phyloP scores from a whole-genome alignment of 1,140 invertebrate genomes.

The Ceratina japonica region DNA sequence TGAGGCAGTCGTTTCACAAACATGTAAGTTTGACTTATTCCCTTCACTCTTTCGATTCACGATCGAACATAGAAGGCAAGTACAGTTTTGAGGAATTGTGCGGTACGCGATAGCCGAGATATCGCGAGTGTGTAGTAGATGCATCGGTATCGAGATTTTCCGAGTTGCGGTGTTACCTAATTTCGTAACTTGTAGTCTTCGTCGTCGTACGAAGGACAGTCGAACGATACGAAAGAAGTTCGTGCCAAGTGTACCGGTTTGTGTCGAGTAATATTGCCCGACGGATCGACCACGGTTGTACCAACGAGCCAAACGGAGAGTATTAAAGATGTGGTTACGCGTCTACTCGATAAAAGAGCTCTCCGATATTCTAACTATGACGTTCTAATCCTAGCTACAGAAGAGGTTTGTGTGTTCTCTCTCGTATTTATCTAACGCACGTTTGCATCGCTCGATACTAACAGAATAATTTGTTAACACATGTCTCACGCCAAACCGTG shows the following conservation, averaged over 20 bases:
- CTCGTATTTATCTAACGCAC: conserved; percentile 51
- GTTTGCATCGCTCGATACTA: conserved; percentile 7
- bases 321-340: conserved; percentile 87
- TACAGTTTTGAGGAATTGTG: neutral
- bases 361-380: conserved; percentile 88
- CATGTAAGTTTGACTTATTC: conserved; percentile 70
- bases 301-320: conserved; percentile 86
- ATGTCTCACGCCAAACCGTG: neutral
- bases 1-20: conserved; percentile 78
- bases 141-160: neutral
- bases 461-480: conserved; percentile 21
- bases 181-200: conserved; percentile 76
- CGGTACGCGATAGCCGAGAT: neutral
- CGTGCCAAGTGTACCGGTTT: conserved; percentile 80
- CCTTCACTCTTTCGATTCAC: neutral
- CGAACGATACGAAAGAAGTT: conserved; percentile 76
- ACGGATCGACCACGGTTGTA: conserved; percentile 95
- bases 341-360: conserved; percentile 90
- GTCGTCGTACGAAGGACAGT: conserved; percentile 77
- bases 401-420: conserved; percentile 75
- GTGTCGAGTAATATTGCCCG: conserved; percentile 93
- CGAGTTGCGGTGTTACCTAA: neutral
- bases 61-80: neutral
- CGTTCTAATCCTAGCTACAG: conserved; percentile 82
- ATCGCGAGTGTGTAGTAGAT: conserved; percentile 8